Evolutionary conservation across 2,113 vertebrate genomes (phyloP).

Genomic region (Ranitomeya variabilis): DNA sequence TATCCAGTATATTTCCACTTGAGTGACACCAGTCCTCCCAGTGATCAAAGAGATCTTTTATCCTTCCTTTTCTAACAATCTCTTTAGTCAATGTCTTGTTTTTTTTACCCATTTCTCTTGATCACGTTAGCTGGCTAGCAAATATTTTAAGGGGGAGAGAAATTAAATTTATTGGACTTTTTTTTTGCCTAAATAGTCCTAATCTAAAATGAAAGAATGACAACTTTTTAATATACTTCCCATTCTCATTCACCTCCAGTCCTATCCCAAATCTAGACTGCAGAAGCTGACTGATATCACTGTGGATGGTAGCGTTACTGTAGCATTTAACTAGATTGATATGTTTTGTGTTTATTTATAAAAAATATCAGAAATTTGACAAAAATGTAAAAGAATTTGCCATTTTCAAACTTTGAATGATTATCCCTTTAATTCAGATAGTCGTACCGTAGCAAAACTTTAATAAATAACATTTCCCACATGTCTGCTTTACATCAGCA

Average conservation of each 20-base stretch:
- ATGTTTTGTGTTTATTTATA: too few species aligned
- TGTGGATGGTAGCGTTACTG: not conserved
- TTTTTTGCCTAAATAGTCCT: too few species aligned
- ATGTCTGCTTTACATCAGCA: too few species aligned
- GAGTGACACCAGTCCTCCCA: not conserved
- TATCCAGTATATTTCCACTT: not conserved
- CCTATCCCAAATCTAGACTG: not conserved
- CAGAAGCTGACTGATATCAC: not conserved
- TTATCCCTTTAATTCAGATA: too few species aligned
- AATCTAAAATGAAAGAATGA: not conserved
- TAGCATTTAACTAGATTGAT: too few species aligned
- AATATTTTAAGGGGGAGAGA: too few species aligned
- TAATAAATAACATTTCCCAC: too few species aligned
- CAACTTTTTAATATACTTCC: not conserved
- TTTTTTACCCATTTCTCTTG: not conserved
- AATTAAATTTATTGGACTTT: too few species aligned
- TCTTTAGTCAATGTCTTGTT: not conserved
- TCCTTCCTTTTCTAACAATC: not conserved
- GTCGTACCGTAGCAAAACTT: too few species aligned
- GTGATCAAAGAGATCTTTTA: slow-evolving; percentile 3
- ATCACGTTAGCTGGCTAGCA: not conserved
- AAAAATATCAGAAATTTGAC: too few species aligned
- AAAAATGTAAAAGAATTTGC: too few species aligned
- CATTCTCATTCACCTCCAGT: not conserved
- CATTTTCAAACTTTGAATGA: too few species aligned